Evolutionary conservation across 1,140 invertebrate species (phyloP).

Genomic region (Neuroterus valhalla): DNA sequence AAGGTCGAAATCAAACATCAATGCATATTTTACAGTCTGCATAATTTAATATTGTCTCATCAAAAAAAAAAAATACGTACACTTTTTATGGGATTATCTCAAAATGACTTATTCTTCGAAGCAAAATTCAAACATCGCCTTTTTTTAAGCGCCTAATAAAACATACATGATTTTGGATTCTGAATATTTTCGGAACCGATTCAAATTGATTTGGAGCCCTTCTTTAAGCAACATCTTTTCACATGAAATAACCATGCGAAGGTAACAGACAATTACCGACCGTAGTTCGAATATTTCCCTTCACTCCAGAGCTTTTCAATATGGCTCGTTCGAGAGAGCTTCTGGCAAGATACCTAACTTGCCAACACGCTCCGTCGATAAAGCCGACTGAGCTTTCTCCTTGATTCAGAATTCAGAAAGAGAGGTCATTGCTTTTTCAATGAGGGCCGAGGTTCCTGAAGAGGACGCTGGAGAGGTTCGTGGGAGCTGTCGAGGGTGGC

Average conservation of each 20-base stretch:
- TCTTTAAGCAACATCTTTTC: too few relatives aligned
- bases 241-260: background rate
- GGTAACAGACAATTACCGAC: constrained; percentile 9
- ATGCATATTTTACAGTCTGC: too few relatives aligned
- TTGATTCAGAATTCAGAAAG: constrained; percentile 12
- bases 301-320: background rate
- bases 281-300: background rate
- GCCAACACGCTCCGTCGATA: constrained; percentile 1
- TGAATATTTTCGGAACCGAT: too few relatives aligned
- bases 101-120: too few relatives aligned
- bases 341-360: background rate
- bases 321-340: background rate
- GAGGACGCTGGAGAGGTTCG: constrained; percentile 36
- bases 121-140: too few relatives aligned
- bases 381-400: background rate
- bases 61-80: too few relatives aligned
- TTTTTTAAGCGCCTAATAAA: too few relatives aligned
- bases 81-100: too few relatives aligned
- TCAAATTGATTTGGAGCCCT: too few relatives aligned
- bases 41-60: too few relatives aligned
- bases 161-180: too few relatives aligned
- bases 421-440: constrained; percentile 25
- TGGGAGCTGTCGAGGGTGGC: constrained; percentile 48
- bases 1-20: too few relatives aligned
- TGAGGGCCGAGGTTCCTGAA: constrained; percentile 32